These are phyloP conservation scores for Myocastor coypus DNA, from an alignment of 2,113 vertebrate genomes.

Conservation along the genomic window DNA sequence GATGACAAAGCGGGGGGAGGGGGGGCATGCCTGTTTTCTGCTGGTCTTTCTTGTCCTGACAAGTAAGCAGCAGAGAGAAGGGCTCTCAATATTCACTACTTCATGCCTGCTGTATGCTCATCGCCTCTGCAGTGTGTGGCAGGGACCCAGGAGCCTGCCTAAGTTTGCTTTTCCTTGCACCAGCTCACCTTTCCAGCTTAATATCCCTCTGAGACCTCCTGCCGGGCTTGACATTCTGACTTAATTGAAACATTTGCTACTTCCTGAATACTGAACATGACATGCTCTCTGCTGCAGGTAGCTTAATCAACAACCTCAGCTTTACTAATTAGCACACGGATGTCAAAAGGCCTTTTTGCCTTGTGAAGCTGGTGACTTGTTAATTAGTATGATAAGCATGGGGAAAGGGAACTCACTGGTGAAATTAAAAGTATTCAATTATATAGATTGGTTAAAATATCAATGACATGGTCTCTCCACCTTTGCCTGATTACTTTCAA, in stretches of 20 bases:
- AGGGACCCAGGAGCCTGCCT: background rate
- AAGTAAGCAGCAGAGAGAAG: background rate
- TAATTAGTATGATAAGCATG: slow-evolving; percentile 24
- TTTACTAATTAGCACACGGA: background rate
- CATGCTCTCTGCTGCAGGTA: background rate
- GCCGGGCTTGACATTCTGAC: background rate
- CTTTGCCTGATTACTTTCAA: background rate
- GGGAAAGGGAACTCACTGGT: background rate
- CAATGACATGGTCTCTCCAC: background rate
- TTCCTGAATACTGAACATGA: background rate
- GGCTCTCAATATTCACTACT: background rate
- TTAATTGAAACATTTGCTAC: slow-evolving; percentile 42
- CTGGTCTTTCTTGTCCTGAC: background rate
- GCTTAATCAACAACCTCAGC: slow-evolving; percentile 34
- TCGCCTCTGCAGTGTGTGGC: background rate
- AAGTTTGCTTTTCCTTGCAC: background rate
- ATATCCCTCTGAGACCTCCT: background rate
- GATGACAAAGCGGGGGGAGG: background rate
- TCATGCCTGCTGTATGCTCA: background rate
- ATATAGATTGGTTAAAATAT: background rate
- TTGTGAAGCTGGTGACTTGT: background rate
- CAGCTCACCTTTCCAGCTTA: background rate
- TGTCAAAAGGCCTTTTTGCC: background rate
- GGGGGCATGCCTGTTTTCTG: slow-evolving; percentile 7
- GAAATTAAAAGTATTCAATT: slow-evolving; percentile 25